A percentile compares a stretch with the other conserved stretches of the same genome.
Evolutionary conservation across 2,113 vertebrate genomes (phyloP).

Genomic region (Gallinago paraguaiae): DNA sequence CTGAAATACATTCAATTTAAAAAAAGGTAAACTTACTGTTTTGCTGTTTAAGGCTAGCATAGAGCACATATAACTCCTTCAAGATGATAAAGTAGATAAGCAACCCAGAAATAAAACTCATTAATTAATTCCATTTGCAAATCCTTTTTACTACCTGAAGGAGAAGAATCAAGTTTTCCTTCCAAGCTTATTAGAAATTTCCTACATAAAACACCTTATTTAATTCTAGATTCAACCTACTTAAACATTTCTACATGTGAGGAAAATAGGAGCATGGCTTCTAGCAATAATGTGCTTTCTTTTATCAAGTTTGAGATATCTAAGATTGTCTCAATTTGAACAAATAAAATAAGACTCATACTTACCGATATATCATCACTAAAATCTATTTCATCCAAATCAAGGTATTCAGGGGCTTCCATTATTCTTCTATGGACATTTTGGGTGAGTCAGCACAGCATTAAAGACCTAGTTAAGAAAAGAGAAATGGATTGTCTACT

Average conservation of each 20-base stretch:
- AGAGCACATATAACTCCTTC: neutral
- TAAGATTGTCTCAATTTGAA: neutral
- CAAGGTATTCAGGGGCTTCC: constrained; percentile 98
- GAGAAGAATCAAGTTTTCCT: neutral
- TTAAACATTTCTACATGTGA: neutral
- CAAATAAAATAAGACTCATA: constrained; percentile 29
- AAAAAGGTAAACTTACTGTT: neutral
- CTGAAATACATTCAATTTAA: neutral
- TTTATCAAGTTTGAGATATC: neutral
- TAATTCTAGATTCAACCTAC: neutral
- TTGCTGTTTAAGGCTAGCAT: neutral
- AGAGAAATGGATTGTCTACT: constrained; percentile 12
- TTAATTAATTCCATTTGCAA: neutral
- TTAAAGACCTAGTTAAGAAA: constrained; percentile 69
- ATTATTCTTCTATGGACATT: constrained; percentile 91
- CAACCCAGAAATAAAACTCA: neutral
- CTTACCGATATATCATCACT: constrained; percentile 94
- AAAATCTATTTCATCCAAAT: constrained; percentile 99
- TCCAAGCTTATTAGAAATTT: neutral
- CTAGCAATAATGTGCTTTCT: neutral
- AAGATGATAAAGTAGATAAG: neutral
- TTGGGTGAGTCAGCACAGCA: constrained; percentile 70
- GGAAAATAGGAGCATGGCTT: neutral
- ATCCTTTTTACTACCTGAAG: neutral
- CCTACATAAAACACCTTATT: neutral